Percentiles rank a stretch among this genome's conserved stretches.
Evolutionary conservation across 53 echinoderm and acorn worm species (phyloP).

Genomic region (Pentamera pediparva): DNA sequence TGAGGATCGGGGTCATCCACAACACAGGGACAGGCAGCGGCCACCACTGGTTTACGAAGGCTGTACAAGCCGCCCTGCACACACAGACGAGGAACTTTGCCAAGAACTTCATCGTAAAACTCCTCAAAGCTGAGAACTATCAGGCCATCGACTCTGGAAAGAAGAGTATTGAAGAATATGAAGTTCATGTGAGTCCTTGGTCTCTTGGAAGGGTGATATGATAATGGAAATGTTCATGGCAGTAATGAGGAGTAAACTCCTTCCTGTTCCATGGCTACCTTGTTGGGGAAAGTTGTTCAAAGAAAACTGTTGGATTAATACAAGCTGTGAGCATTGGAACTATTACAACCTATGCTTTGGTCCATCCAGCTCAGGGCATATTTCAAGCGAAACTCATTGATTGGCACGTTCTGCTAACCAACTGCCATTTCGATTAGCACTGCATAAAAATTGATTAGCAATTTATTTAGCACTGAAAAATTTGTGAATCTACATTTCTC

Average conservation of each 20-base stretch:
- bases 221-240: neutral
- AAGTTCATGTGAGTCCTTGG: slow-evolving; percentile 83
- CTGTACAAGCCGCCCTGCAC: slow-evolving; percentile 66
- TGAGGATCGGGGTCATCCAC: slow-evolving; percentile 72
- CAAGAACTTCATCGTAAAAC: slow-evolving; percentile 86
- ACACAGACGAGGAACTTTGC: slow-evolving; percentile 82
- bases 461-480: too few species aligned
- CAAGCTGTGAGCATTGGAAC: too few species aligned
- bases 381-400: too few species aligned
- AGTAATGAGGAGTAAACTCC: neutral
- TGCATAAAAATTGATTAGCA: too few species aligned
- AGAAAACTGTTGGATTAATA: neutral
- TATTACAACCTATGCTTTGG: too few species aligned
- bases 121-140: slow-evolving; percentile 69
- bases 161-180: slow-evolving; percentile 65
- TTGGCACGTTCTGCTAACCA: too few species aligned
- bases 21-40: slow-evolving; percentile 24
- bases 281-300: neutral
- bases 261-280: neutral
- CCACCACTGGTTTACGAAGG: slow-evolving; percentile 70
- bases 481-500: too few species aligned
- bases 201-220: neutral
- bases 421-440: too few species aligned
- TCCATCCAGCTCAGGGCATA: too few species aligned
- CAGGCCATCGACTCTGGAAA: slow-evolving; percentile 48